Conservation (phyloP, 1,140 invertebrate genomes). For the Drosophila pruinosa region DNA sequence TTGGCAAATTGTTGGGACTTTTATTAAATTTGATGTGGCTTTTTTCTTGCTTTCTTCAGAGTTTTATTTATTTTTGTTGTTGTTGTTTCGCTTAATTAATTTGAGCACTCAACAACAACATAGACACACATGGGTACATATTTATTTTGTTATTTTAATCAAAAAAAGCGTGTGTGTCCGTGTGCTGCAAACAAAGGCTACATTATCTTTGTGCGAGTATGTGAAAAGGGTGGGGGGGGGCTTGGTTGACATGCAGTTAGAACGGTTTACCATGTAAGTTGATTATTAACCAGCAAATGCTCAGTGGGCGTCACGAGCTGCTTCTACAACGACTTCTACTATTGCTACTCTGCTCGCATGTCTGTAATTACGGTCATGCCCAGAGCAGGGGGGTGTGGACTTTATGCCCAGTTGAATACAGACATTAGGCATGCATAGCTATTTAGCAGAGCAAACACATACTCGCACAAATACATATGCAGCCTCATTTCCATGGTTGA, state of each 20-base stretch:
- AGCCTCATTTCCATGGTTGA: constrained; percentile 21
- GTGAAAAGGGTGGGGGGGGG: not conserved
- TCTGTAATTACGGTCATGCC: constrained; percentile 67
- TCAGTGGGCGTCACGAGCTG: constrained; percentile 9
- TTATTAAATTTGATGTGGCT: constrained; percentile 70
- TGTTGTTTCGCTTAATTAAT: constrained; percentile 70
- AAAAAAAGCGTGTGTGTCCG: constrained; percentile 70
- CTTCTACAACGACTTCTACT: not conserved
- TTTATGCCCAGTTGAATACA: constrained; percentile 75
- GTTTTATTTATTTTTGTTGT: constrained; percentile 15
- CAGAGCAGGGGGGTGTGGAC: constrained; percentile 25
- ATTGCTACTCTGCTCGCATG: constrained; percentile 24
- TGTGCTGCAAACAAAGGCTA: constrained; percentile 58
- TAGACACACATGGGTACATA: not conserved
- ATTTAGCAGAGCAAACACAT: constrained; percentile 53
- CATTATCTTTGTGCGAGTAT: constrained; percentile 47
- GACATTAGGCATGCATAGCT: constrained; percentile 76
- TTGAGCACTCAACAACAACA: constrained; percentile 45
- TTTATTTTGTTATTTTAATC: constrained; percentile 68
- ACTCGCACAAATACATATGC: constrained; percentile 11
- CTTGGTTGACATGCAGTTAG: constrained; percentile 1
- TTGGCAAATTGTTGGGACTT: constrained; percentile 60
- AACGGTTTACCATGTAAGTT: constrained; percentile 52
- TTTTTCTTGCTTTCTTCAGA: not conserved
- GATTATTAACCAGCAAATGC: constrained; percentile 63